Evolutionary conservation across 2,113 vertebrate genomes (phyloP).

Genomic region (Centropus unirufus): DNA sequence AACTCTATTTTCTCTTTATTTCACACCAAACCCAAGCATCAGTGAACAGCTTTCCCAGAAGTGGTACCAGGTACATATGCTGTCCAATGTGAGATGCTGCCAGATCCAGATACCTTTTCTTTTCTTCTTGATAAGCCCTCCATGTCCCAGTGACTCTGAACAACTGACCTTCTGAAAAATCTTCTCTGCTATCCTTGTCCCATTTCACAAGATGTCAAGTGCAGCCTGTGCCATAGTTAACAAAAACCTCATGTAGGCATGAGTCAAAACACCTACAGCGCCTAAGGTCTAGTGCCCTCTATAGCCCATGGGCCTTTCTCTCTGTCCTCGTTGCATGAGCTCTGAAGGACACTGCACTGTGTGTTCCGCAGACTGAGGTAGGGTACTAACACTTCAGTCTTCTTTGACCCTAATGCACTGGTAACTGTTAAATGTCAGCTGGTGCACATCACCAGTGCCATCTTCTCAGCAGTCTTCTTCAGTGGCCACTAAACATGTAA

Average conservation of each 20-base stretch:
- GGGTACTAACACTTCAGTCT: not conserved
- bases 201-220: fast-evolving
- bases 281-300: not conserved
- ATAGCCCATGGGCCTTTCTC: not conserved
- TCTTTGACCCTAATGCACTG: not conserved
- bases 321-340: not conserved
- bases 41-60: not conserved
- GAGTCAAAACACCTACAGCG: not conserved
- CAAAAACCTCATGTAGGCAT: not conserved
- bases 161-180: not conserved
- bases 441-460: not conserved
- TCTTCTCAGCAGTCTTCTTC: not conserved
- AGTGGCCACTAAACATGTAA: not conserved
- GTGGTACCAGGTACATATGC: not conserved
- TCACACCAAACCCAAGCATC: not conserved
- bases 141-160: not conserved
- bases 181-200: not conserved
- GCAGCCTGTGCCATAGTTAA: not conserved
- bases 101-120: not conserved
- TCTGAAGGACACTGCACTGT: not conserved
- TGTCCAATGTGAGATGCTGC: fast-evolving
- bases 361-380: not conserved
- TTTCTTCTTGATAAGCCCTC: not conserved
- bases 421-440: not conserved
- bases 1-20: not conserved